Conservation (phyloP, 2,797 vertebrate genomes). For the Lagodon rhomboides region DNA sequence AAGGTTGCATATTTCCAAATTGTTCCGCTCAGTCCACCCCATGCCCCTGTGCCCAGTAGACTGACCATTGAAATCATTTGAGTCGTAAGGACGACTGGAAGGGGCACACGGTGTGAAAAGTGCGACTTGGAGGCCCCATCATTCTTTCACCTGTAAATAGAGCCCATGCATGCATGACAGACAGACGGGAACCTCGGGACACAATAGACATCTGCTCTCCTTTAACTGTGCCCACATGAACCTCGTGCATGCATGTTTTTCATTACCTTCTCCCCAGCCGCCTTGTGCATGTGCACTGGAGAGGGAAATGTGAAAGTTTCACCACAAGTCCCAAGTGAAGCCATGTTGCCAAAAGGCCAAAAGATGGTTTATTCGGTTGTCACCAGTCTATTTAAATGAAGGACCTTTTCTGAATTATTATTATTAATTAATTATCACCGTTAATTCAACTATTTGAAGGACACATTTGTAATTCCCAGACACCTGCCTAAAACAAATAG, state of each 20-base stretch:
- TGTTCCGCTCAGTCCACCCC: conserved; percentile 54
- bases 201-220: conserved; percentile 51
- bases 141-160: conserved; percentile 70
- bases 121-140: conserved; percentile 24
- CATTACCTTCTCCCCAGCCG: conserved; percentile 63
- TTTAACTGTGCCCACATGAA: conserved; percentile 60
- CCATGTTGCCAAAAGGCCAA: not conserved
- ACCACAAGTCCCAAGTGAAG: conserved; percentile 36
- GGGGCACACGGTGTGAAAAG: conserved; percentile 20
- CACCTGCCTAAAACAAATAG: too few species aligned
- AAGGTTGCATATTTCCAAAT: conserved; percentile 71
- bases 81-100: conserved; percentile 39
- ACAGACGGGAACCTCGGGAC: conserved; percentile 35
- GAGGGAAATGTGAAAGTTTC: conserved; percentile 61
- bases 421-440: too few species aligned
- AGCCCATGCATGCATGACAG: conserved; percentile 40
- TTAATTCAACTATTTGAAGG: too few species aligned
- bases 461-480: too few species aligned
- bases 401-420: too few species aligned
- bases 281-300: conserved; percentile 56
- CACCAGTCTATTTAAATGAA: too few species aligned
- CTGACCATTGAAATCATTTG: conserved; percentile 47
- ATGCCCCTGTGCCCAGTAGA: conserved; percentile 42
- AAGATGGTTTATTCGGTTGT: not conserved
- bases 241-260: conserved; percentile 57